Evolutionary conservation across 2,113 vertebrate genomes (phyloP).

Genomic region (Procavia capensis): DNA sequence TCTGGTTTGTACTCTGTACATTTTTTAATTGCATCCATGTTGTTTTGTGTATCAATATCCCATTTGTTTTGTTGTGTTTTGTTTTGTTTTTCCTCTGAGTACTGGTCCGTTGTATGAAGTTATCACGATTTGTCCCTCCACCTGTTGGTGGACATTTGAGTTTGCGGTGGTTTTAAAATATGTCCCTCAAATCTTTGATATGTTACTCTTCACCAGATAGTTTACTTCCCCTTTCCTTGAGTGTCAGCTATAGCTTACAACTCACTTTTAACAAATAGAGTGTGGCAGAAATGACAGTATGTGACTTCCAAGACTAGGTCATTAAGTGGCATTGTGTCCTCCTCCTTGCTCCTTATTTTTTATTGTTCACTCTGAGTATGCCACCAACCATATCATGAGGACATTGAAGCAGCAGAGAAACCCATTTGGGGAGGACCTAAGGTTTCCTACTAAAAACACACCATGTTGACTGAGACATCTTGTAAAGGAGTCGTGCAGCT

Average conservation of each 20-base stretch:
- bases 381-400: not conserved
- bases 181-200: not conserved
- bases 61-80: no score
- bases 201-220: not conserved
- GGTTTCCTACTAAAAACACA: not conserved
- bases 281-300: not conserved
- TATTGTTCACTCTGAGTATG: not conserved
- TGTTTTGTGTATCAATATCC: not conserved
- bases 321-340: not conserved
- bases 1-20: not conserved
- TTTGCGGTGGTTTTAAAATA: not conserved
- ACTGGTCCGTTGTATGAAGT: not conserved
- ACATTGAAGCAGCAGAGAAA: not conserved
- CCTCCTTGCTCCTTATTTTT: not conserved
- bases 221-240: no score
- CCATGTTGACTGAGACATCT: not conserved
- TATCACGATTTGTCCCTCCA: not conserved
- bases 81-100: not conserved
- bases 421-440: not conserved
- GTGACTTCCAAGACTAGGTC: not conserved
- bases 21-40: not conserved
- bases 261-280: not conserved
- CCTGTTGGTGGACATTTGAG: not conserved
- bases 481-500: not conserved
- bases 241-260: not conserved